Evolutionary conservation across 1,140 invertebrate species (phyloP), one percentile per base, ranked within the genome.

Genomic region (Caenorhabditis brenneri): DNA sequence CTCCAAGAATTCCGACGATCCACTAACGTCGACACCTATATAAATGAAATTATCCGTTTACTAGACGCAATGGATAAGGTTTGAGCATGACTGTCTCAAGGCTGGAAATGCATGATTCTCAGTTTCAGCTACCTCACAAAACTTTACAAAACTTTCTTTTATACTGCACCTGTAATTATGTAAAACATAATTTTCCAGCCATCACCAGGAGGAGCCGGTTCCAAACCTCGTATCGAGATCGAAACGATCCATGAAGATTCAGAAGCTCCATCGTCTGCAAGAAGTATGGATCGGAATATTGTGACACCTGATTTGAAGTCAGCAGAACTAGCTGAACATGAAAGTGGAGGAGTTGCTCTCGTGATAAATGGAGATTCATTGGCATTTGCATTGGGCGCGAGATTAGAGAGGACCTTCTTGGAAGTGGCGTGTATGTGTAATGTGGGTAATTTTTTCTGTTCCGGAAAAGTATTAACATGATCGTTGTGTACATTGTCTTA

Each of bases 301-400:
- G 42, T 58, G 10, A 48, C 58, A 27, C 55, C 81, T 27, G 60
- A 58, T 16, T n/a, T 79, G 5, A 78, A 80, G 42, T 79, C 69
- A 1, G 31, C 78, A 24, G 48, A 78, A 33, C n/a, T 78, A 36
- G 31, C 78, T 27, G 83, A 84, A 31, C 29, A 58, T 19, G 83
- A 86, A 10, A 53, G 53, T 79, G 93, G 94, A 29, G 95, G 94
- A 79, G 99, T 96, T 92, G 97, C 96, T 3, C 93, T 99, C 80
- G 95, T 99, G 48, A 94, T 99, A 84, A 99, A 97, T 93, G 97
- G 97, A 19, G 96, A 99, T 92, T 97, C 97, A 74, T 92, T 99
- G 91, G 91, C 96, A 51, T 95, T 98, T 91, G 98, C 97, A 81
- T 92, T 99, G 79, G 94, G 95, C 90, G 94, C 95, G 42, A 94